Conservation (phyloP, 2,113 vertebrate genomes). For the Progne subis region DNA sequence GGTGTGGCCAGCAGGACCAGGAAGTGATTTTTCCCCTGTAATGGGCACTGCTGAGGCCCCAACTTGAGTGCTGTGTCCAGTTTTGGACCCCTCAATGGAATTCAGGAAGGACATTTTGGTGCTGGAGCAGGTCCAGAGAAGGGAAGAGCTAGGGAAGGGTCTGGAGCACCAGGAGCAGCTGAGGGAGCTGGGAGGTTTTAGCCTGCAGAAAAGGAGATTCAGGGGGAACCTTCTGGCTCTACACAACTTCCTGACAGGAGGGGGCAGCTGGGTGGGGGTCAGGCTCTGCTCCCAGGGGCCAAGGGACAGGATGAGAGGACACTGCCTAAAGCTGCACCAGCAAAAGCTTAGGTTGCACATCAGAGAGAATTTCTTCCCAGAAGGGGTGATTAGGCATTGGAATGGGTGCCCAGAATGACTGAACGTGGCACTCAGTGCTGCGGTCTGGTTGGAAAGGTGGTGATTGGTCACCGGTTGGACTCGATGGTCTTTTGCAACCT, state of each 20-base stretch:
- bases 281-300: neutral
- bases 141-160: neutral
- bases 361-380: neutral
- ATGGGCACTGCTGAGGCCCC: neutral
- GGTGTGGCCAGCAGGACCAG: neutral
- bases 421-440: neutral
- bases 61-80: neutral
- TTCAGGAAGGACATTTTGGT: neutral
- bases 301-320: neutral
- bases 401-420: neutral
- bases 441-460: neutral
- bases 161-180: neutral
- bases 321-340: neutral
- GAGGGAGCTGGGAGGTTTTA: neutral
- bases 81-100: neutral
- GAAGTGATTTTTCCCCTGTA: neutral
- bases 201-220: neutral
- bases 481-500: fast-evolving
- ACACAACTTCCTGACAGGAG: neutral
- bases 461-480: neutral
- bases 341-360: neutral
- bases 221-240: neutral
- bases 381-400: neutral
- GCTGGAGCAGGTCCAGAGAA: neutral
- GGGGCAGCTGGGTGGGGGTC: neutral